phyloP scores from a whole-genome alignment of 92 coral and sea anemone genomes.

The Heteractis magnifica region DNA sequence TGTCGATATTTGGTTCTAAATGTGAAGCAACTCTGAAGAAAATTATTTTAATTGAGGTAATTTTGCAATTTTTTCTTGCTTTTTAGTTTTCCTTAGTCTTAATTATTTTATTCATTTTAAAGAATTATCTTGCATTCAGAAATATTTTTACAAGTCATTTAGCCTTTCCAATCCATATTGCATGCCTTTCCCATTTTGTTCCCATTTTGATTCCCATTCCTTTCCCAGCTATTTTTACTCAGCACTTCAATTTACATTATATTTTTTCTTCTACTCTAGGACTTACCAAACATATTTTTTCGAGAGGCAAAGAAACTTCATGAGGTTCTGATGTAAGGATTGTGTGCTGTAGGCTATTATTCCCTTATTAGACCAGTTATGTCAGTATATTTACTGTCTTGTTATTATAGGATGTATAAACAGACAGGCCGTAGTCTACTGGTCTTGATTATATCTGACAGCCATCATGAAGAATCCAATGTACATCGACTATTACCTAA shows the following conservation, averaged over 20 bases:
- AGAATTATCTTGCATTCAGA: neutral
- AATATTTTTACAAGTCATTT: neutral
- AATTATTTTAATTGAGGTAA: slow-evolving; percentile 81
- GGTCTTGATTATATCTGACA: slow-evolving; percentile 88
- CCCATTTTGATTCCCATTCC: neutral
- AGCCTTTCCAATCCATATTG: neutral
- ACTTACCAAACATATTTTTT: slow-evolving; percentile 86
- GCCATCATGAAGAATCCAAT: slow-evolving; percentile 83
- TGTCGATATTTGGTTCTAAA: slow-evolving; percentile 69
- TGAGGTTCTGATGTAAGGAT: slow-evolving; percentile 73
- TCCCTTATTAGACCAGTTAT: neutral
- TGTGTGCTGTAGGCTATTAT: neutral
- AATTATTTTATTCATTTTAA: neutral
- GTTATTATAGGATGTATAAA: slow-evolving; percentile 54
- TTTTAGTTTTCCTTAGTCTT: neutral
- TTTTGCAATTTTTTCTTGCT: neutral
- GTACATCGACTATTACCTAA: slow-evolving; percentile 84
- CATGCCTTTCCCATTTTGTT: neutral
- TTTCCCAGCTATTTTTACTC: neutral
- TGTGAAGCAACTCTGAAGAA: slow-evolving; percentile 46
- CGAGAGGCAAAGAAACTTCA: slow-evolving; percentile 80
- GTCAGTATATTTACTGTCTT: neutral
- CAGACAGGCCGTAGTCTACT: slow-evolving; percentile 84
- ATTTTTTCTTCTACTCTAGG: slow-evolving; percentile 44
- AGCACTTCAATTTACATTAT: neutral